Percentiles rank a stretch among this genome's conserved stretches.
phyloP scores from a whole-genome alignment of 2,113 vertebrate species.

The Macroglossus sobrinus region DNA sequence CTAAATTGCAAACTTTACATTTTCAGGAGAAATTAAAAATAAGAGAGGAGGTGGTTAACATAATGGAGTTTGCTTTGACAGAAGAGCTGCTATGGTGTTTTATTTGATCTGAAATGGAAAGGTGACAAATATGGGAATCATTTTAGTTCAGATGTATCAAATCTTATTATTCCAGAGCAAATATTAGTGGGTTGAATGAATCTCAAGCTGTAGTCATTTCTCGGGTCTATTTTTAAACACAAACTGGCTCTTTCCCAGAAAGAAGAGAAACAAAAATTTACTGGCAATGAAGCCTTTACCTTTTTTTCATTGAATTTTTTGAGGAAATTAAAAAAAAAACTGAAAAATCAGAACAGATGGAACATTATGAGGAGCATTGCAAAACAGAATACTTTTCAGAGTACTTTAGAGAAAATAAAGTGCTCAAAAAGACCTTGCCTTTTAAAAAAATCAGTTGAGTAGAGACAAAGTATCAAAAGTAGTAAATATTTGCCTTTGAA shows the following conservation, averaged over 20 bases:
- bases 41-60: background rate
- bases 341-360: constrained; percentile 73
- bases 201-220: constrained; percentile 65
- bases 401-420: constrained; percentile 66
- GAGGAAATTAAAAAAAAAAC: constrained; percentile 37
- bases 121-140: constrained; percentile 52
- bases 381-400: constrained; percentile 67
- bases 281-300: constrained; percentile 65
- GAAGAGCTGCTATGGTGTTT: constrained; percentile 37
- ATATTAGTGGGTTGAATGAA: constrained; percentile 74
- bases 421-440: constrained; percentile 57
- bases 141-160: constrained; percentile 72
- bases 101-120: constrained; percentile 70
- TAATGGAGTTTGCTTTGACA: constrained; percentile 26
- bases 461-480: constrained; percentile 68
- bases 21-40: constrained; percentile 59
- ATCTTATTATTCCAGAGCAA: constrained; percentile 63
- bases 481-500: constrained; percentile 79
- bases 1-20: constrained; percentile 11
- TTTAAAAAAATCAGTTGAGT: constrained; percentile 60
- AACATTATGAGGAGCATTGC: constrained; percentile 61
- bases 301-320: constrained; percentile 73
- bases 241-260: constrained; percentile 64
- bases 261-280: constrained; percentile 68
- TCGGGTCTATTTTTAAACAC: constrained; percentile 72